Evolutionary conservation across 2,888 invertebrate species (phyloP), one percentile per base, ranked within the genome.

Genomic region (Agrotis segetum): DNA sequence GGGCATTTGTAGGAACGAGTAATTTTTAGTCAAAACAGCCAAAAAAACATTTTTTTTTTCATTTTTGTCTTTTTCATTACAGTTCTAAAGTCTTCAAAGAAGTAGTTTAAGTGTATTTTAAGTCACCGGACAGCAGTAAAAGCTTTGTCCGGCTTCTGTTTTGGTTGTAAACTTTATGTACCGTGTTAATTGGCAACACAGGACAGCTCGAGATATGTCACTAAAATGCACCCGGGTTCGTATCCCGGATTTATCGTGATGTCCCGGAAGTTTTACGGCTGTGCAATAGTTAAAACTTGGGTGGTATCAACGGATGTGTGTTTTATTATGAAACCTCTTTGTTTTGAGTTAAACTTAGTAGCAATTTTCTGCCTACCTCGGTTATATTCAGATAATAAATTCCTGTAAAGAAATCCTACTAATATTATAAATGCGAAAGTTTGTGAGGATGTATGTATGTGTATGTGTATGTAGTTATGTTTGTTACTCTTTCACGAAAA

Each of bases 121-220:
- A n/a, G 55, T 7, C 24, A 47, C 16, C 14, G 16, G n/a, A 55
- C 3, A 65, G n/a, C 4, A 21, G 21, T 55, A 40, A 40, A 68
- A 49, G 14, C 17, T 34, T 24, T 46, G 6, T 11, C 19, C 58
- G 47, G 44, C n/a, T 21, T 67, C 17, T 80, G 67, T 65, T 65
- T 56, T 19, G 62, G 56, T 66, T 55, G 53, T 80, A 80, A 80
- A 80, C 16, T 77, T 80, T 66, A 80, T 66, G 64, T 46, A 11
- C 49, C 53, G 62, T 61, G 60, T 73, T 67, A 67, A 80, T 66
- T 58, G 67, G 56, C 50, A 58, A 67, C 70, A 52, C 66, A 56
- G 53, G 44, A 0, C 9, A 52, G 50, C 19, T 58, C 24, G 34
- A 60, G 71, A 67, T 68, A 71, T 59, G 65, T 71, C 66, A 80